These are phyloP conservation scores for Drosophila phalerata DNA, from an alignment of 2,888 invertebrate genomes.

Conservation along the genomic window DNA sequence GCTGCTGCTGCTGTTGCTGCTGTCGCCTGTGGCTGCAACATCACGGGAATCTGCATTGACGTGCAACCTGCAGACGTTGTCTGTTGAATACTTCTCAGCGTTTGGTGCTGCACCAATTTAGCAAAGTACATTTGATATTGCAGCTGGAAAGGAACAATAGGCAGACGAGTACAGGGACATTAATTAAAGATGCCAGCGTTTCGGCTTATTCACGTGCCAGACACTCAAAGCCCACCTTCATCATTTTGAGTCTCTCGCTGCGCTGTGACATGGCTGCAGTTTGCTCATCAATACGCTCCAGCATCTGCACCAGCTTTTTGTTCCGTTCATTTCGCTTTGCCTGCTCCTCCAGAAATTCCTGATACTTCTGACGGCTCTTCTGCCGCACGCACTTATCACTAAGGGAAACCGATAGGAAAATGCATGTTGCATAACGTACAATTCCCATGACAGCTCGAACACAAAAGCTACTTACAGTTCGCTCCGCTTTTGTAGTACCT, in stretches of 20 bases:
- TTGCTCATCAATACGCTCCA: slow-evolving; percentile 88
- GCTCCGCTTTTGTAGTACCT: slow-evolving; percentile 86
- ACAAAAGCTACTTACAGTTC: slow-evolving; percentile 86
- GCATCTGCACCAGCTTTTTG: slow-evolving; percentile 87
- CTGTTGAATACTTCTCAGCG: slow-evolving; percentile 80
- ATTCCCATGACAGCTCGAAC: neutral
- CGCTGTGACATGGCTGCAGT: slow-evolving; percentile 87
- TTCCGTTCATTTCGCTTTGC: slow-evolving; percentile 87
- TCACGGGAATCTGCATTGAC: slow-evolving; percentile 42
- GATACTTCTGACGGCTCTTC: slow-evolving; percentile 83
- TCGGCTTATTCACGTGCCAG: slow-evolving; percentile 3
- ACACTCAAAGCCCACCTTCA: slow-evolving; percentile 85
- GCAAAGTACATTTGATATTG: slow-evolving; percentile 85
- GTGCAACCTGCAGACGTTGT: slow-evolving; percentile 42
- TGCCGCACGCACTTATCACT: slow-evolving; percentile 82
- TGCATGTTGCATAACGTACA: no score
- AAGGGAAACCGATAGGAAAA: neutral
- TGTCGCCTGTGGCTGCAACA: slow-evolving; percentile 45
- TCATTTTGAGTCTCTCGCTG: slow-evolving; percentile 87
- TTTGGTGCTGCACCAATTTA: slow-evolving; percentile 84
- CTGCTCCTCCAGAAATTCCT: slow-evolving; percentile 87
- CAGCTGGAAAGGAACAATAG: slow-evolving; percentile 59
- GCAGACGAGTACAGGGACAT: slow-evolving; percentile 5
- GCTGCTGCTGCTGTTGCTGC: slow-evolving; percentile 21
- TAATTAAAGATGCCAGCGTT: slow-evolving; percentile 19